Evolutionary conservation across 64 coral and sea anemone genomes (phyloP).

Genomic region (Platygyra sinensis): DNA sequence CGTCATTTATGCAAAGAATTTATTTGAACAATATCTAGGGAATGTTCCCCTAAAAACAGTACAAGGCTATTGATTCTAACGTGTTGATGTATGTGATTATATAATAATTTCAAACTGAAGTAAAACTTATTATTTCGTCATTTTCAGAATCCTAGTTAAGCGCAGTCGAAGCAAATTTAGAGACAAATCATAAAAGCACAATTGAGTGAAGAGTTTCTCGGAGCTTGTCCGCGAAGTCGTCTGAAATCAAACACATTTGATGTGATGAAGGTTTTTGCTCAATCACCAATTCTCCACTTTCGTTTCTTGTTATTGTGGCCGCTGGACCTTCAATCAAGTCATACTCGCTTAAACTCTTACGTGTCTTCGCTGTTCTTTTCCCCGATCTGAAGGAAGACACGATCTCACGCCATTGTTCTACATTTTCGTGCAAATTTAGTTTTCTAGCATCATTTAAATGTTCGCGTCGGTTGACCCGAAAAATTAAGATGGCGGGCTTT

Average conservation of each 20-base stretch:
- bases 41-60: no score
- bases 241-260: constrained; percentile 66
- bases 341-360: constrained; percentile 27
- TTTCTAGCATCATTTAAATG: neutral
- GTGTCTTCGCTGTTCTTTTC: neutral
- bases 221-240: constrained; percentile 40
- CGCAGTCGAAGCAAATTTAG: neutral
- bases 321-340: constrained; percentile 61
- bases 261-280: constrained; percentile 25
- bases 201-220: constrained; percentile 29
- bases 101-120: no score
- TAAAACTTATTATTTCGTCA: no score
- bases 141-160: no score
- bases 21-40: no score
- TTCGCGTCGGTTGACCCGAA: neutral
- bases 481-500: constrained; percentile 73
- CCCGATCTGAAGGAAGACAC: constrained; percentile 44
- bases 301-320: neutral
- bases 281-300: neutral
- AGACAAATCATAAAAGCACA: constrained; percentile 14
- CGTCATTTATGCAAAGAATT: no score
- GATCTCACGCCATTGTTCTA: constrained; percentile 11
- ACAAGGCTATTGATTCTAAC: no score
- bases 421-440: constrained; percentile 20
- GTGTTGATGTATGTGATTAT: no score